Evolutionary conservation across 1,140 invertebrate species (phyloP).

Genomic region (Tachypleus tridentatus): DNA sequence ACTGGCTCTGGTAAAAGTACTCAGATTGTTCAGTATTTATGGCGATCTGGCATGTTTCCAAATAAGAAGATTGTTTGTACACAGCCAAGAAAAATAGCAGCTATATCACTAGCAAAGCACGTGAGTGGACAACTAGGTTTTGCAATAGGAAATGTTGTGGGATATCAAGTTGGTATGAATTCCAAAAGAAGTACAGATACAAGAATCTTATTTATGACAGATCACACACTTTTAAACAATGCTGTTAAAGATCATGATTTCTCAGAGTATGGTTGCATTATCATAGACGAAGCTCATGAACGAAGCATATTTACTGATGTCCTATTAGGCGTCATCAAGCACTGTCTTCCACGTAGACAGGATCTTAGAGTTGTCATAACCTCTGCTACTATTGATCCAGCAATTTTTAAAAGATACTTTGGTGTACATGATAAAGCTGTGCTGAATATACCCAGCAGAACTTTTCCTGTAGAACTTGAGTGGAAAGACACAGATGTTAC

Average conservation of each 20-base stretch:
- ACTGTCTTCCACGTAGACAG: constrained; percentile 57
- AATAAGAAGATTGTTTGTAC: constrained; percentile 69
- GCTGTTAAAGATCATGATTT: constrained; percentile 49
- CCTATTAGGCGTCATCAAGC: constrained; percentile 67
- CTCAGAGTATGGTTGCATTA: constrained; percentile 62
- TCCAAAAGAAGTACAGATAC: constrained; percentile 57
- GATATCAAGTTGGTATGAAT: constrained; percentile 96
- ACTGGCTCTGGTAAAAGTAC: constrained; percentile 94
- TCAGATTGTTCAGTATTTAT: constrained; percentile 79
- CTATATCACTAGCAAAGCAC: constrained; percentile 81
- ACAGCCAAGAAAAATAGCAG: constrained; percentile 88
- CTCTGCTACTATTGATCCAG: constrained; percentile 91
- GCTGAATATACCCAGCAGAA: constrained; percentile 78
- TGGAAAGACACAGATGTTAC: constrained; percentile 71
- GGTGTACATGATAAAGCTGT: constrained; percentile 53
- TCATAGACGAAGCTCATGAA: constrained; percentile 95
- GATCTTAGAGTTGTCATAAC: constrained; percentile 94
- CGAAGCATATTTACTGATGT: constrained; percentile 89
- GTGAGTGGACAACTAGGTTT: constrained; percentile 83
- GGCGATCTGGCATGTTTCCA: constrained; percentile 63
- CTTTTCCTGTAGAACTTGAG: constrained; percentile 55
- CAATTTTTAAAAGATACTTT: constrained; percentile 84
- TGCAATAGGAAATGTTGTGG: constrained; percentile 66
- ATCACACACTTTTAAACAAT: constrained; percentile 81
- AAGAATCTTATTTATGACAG: constrained; percentile 91